Percentiles rank a stretch among this genome's conserved stretches.
These are phyloP conservation scores for Girardinichthys multiradiatus DNA, from an alignment of 2,113 vertebrate genomes.

Conservation along the genomic window DNA sequence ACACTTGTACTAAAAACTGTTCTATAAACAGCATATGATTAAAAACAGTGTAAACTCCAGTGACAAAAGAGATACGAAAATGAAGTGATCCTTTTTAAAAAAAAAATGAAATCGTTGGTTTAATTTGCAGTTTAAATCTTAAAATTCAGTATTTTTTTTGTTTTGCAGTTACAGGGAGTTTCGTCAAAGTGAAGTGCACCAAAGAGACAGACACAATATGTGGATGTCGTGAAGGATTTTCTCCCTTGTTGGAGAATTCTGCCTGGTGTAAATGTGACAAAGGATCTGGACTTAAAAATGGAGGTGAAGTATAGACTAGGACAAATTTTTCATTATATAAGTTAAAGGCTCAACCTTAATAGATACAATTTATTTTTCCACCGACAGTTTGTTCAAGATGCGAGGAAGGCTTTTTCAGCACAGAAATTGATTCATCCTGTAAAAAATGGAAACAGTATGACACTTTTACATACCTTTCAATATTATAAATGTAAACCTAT, in stretches of 20 bases:
- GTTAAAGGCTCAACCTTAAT: neutral
- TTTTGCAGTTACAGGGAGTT: slow-evolving; percentile 33
- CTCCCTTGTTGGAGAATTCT: rapidly evolving
- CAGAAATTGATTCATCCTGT: neutral
- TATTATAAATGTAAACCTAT: neutral
- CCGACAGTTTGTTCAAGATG: slow-evolving; percentile 51
- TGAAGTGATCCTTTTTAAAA: neutral
- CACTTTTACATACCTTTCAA: neutral
- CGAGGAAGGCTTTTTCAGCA: slow-evolving; percentile 45
- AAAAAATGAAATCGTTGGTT: too few relatives aligned
- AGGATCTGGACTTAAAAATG: slow-evolving; percentile 27
- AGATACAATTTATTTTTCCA: neutral
- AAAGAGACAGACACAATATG: slow-evolving; percentile 22
- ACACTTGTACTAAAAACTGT: neutral
- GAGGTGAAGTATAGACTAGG: slow-evolving; percentile 28
- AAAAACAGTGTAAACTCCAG: too few relatives aligned
- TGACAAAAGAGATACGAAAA: too few relatives aligned
- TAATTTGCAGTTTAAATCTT: neutral
- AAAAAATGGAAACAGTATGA: slow-evolving; percentile 62
- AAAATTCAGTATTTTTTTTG: neutral
- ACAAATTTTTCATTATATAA: slow-evolving; percentile 1
- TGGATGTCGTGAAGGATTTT: slow-evolving; percentile 42
- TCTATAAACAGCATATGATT: neutral
- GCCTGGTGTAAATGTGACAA: slow-evolving; percentile 41
- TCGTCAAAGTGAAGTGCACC: rapidly evolving